Evolutionary conservation across 2,888 invertebrate genomes (phyloP).

Genomic region (Eilema caniola): DNA sequence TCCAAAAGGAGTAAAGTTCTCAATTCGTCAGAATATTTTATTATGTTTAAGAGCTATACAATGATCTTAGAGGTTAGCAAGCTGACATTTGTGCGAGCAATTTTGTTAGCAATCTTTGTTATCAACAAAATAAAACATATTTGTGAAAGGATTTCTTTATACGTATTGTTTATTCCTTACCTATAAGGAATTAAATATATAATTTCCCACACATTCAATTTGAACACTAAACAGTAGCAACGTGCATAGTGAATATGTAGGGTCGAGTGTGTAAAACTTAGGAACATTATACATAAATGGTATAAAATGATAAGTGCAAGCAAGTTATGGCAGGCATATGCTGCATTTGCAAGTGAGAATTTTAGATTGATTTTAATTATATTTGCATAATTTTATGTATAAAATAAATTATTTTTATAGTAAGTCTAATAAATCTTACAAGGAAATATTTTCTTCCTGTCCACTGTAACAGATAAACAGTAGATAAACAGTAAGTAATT

Average conservation of each 20-base stretch:
- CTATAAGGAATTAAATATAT: not conserved
- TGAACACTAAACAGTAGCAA: not conserved
- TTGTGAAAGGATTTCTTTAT: constrained; percentile 7
- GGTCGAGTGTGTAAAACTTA: not conserved
- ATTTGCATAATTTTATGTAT: not conserved
- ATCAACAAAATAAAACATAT: constrained; percentile 3
- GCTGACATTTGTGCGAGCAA: not conserved
- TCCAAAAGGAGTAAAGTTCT: too few species aligned
- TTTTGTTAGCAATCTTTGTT: not conserved
- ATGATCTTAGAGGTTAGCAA: not conserved
- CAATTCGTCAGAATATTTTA: too few species aligned
- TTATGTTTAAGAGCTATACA: not conserved
- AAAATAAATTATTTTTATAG: not conserved
- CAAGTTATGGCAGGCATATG: constrained; percentile 46
- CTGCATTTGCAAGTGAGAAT: constrained; percentile 50
- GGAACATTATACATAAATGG: not conserved
- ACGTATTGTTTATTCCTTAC: constrained; percentile 3
- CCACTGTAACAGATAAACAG: too few species aligned
- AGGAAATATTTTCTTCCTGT: too few species aligned
- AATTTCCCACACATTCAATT: not conserved
- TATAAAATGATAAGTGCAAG: constrained; percentile 42
- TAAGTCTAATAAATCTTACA: not conserved
- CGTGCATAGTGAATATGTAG: not conserved
- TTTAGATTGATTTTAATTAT: constrained; percentile 10
- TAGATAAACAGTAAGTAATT: too few species aligned